Evolutionary conservation across 2,113 vertebrate species (phyloP).

Genomic region (Notechis scutatus): DNA sequence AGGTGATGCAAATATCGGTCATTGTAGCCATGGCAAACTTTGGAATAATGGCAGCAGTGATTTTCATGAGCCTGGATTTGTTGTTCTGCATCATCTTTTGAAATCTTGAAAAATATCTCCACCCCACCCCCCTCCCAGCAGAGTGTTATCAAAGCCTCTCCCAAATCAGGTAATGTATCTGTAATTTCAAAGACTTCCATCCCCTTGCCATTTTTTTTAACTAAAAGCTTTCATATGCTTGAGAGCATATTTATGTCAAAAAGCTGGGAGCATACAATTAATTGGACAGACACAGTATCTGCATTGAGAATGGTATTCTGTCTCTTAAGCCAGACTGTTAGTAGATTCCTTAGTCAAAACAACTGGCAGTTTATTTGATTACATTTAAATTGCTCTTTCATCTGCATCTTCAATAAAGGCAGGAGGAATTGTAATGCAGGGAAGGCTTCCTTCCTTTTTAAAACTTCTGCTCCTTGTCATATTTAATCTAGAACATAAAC

Average conservation of each 20-base stretch:
- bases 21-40: not conserved
- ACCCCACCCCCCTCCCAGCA: not conserved
- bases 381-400: not conserved
- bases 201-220: not conserved
- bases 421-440: not conserved
- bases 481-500: not conserved
- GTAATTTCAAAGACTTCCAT: slow-evolving; percentile 16
- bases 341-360: not conserved
- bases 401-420: not conserved
- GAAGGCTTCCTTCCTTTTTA: not conserved
- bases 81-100: not conserved
- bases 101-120: slow-evolving; percentile 2
- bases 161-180: not conserved
- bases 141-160: slow-evolving; percentile 10
- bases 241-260: slow-evolving; percentile 18
- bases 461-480: not conserved
- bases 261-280: slow-evolving; percentile 18
- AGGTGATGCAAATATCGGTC: not conserved
- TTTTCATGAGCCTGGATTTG: not conserved
- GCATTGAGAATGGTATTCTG: slow-evolving; percentile 1
- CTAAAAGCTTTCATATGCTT: slow-evolving; percentile 17
- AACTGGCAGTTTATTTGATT: slow-evolving; percentile 1
- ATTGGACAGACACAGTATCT: not conserved
- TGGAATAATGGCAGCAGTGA: not conserved
- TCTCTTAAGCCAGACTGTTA: not conserved